Percentiles rank a stretch among this genome's conserved stretches.
These are phyloP conservation scores for Gymnoscelis rufifasciata DNA, from an alignment of 2,888 invertebrate genomes.

Conservation along the genomic window DNA sequence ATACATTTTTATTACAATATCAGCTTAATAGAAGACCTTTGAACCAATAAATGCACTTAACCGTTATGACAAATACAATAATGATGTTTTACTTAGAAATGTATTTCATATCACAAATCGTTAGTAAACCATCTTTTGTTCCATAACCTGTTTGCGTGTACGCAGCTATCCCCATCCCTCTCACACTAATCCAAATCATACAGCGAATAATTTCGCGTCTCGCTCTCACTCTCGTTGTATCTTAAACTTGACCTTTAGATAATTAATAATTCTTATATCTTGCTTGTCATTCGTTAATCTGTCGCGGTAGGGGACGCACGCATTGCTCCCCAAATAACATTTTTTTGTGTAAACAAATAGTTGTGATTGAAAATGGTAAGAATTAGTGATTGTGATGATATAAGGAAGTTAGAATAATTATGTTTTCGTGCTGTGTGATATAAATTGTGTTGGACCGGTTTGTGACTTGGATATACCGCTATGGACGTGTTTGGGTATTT, in stretches of 20 bases:
- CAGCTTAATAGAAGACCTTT: too few relatives aligned
- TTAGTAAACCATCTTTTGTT: conserved; percentile 26
- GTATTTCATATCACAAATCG: too few relatives aligned
- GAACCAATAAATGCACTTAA: too few relatives aligned
- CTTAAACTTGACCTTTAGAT: conserved; percentile 67
- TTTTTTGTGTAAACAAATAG: conserved; percentile 38
- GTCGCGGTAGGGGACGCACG: conserved; percentile 39
- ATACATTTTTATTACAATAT: too few relatives aligned
- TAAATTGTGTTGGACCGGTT: conserved; percentile 17
- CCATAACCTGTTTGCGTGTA: conserved; percentile 48
- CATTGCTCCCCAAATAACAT: conserved; percentile 34
- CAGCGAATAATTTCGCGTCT: conserved; percentile 14
- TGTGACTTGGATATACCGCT: conserved; percentile 4
- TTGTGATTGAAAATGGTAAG: conserved; percentile 33
- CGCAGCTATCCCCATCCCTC: conserved; percentile 38
- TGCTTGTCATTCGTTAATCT: conserved; percentile 52
- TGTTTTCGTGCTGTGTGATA: conserved; percentile 7
- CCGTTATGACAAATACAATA: too few relatives aligned
- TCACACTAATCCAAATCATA: conserved; percentile 18
- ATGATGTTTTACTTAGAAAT: too few relatives aligned
- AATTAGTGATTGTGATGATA: background rate
- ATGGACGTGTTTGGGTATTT: conserved; percentile 10
- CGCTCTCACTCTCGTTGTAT: conserved; percentile 41
- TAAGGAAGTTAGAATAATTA: conserved; percentile 3
- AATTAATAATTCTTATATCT: conserved; percentile 31